A percentile compares a stretch with the other conserved stretches of the same genome.
Conservation (phyloP, 1,140 invertebrate species). For the Gonioctena quinquepunctata region DNA sequence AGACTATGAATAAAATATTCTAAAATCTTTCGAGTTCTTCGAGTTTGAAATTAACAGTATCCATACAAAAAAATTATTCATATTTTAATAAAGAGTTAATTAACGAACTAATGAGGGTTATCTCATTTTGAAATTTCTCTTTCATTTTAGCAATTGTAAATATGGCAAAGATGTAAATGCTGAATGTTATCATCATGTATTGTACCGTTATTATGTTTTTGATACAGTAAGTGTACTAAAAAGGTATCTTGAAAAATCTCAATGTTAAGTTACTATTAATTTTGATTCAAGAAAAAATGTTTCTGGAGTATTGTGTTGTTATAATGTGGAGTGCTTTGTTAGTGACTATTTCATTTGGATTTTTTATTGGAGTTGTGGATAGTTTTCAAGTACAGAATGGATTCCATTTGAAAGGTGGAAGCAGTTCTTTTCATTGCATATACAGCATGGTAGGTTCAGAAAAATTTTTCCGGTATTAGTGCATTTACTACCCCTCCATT, state of each 20-base stretch:
- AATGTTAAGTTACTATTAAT: not conserved
- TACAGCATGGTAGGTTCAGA: slow-evolving; percentile 3
- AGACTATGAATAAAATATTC: no score
- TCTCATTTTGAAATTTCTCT: not conserved
- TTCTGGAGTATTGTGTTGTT: not conserved
- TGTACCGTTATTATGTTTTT: not conserved
- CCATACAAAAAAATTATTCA: not conserved
- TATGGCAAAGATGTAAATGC: no score
- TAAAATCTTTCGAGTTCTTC: not conserved
- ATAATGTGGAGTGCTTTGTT: slow-evolving; percentile 20
- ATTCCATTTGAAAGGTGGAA: slow-evolving; percentile 8
- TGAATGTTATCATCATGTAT: not conserved
- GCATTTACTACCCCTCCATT: no score
- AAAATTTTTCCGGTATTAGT: no score
- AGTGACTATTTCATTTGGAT: slow-evolving; percentile 22
- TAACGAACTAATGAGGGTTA: not conserved
- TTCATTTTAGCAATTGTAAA: no score
- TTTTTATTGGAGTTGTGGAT: slow-evolving; percentile 20
- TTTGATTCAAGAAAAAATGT: slow-evolving; percentile 1
- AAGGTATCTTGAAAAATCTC: not conserved
- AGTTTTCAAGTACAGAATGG: not conserved
- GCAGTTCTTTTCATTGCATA: not conserved
- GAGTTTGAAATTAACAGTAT: not conserved
- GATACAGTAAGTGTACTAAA: not conserved
- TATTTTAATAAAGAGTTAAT: not conserved